Evolutionary conservation across 2,797 vertebrate species (phyloP).

Genomic region (Toxotes lorentzi): DNA sequence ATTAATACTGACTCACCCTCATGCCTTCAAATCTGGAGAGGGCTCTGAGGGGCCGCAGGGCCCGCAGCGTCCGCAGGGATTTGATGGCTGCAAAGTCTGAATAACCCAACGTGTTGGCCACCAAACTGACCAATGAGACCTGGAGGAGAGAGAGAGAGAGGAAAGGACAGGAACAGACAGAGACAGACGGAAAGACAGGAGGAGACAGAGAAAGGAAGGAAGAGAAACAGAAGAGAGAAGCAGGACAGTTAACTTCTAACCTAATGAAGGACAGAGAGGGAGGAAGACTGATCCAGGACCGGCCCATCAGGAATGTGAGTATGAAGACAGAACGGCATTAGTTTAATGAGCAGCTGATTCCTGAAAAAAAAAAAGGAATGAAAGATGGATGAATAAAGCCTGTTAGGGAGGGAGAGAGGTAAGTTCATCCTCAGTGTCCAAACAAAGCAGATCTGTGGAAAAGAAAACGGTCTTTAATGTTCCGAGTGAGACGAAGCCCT

Average conservation of each 20-base stretch:
- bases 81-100: slow-evolving; percentile 89
- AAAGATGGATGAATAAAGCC: background rate
- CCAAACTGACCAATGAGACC: slow-evolving; percentile 88
- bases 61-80: slow-evolving; percentile 87
- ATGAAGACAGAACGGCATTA: background rate
- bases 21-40: slow-evolving; percentile 89
- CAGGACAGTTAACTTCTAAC: slow-evolving; percentile 52
- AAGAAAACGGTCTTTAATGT: background rate
- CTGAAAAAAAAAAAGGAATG: slow-evolving; percentile 5
- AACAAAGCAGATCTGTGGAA: background rate
- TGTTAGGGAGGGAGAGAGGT: background rate
- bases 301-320: slow-evolving; percentile 8
- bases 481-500: background rate
- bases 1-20: slow-evolving; percentile 86
- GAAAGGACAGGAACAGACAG: background rate
- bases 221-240: slow-evolving; percentile 37
- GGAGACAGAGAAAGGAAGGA: background rate
- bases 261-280: slow-evolving; percentile 15
- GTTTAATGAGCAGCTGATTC: background rate
- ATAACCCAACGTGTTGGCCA: slow-evolving; percentile 87
- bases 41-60: slow-evolving; percentile 86
- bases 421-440: background rate
- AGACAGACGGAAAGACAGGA: background rate
- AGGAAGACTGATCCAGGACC: background rate
- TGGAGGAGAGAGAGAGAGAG: slow-evolving; percentile 65